Evolutionary conservation across 2,888 invertebrate genomes (phyloP), one percentile per base, ranked within the genome.

Genomic region (Drosophila algonquin): DNA sequence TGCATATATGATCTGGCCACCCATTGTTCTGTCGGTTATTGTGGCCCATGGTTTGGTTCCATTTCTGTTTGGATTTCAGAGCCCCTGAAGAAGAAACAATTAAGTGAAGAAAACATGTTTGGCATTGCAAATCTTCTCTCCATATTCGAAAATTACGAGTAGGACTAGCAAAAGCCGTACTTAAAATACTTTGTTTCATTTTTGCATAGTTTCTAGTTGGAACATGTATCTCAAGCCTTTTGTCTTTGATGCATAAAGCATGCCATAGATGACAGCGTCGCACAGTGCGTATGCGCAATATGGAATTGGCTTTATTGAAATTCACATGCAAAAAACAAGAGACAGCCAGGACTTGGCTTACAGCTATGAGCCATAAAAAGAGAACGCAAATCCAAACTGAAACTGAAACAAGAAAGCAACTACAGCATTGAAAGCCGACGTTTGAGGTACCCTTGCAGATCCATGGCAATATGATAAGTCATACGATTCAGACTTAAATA

Each of bases 261-360:
- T 77, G 52, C 44, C 64, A 47, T 58, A 16, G 45, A 18, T 67
- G 56, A 56, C 55, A 65, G 30, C 40, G 52, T 46, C 68, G 45
- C 40, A 46, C 68, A 70, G 55, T 77, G 87, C 87, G 87, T 83
- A 76, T 81, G 68, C 76, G 73, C 77, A 76, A 79, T 81, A 73
- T 81, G 77, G 73, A 76, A 83, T 85, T 87, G 83, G 75, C 87
- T 72, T 75, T 84, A 87, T 87, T 85, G 83, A 85, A 83, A 85
- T 68, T 80, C 87, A 71, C 73, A 87, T 83, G 67, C 75, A 81
- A 79, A 87, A 81, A 85, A 82, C 87, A 87, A 35, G 35, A 40
- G 2, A 40, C 40, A 14, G 6, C 48, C 67, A 48, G 69, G 35
- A 59, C 50, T 69, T 65, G 69, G 70, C 54, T 73, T 73, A 71